These are phyloP conservation scores for Rhinophrynus dorsalis DNA, from an alignment of 2,797 vertebrate species.

Conservation along the genomic window DNA sequence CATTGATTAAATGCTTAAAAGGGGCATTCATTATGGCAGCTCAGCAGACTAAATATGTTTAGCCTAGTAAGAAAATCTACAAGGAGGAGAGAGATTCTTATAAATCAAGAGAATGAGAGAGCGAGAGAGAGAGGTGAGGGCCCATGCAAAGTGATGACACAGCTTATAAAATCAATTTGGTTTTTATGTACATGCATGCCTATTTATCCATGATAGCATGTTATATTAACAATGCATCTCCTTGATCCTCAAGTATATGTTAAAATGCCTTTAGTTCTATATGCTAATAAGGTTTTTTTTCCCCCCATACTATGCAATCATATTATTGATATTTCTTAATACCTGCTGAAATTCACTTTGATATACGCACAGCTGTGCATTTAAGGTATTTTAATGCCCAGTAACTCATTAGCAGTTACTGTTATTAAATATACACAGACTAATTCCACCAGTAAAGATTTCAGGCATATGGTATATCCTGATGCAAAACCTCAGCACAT, in stretches of 20 bases:
- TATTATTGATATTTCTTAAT: too few species aligned
- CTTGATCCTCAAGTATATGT: constrained; percentile 4
- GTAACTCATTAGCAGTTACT: too few species aligned
- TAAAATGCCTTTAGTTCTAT: constrained; percentile 12
- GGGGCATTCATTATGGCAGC: constrained; percentile 42
- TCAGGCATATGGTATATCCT: too few species aligned
- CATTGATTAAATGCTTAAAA: constrained; percentile 46
- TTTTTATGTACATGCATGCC: constrained; percentile 29
- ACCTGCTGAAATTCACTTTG: too few species aligned
- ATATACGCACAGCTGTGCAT: too few species aligned
- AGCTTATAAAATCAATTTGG: constrained; percentile 35
- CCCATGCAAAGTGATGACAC: constrained; percentile 31
- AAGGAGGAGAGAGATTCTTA: constrained; percentile 35
- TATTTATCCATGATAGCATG: constrained; percentile 53
- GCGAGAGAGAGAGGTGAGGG: constrained; percentile 2
- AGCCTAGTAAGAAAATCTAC: constrained; percentile 28
- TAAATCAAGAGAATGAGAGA: constrained; percentile 34
- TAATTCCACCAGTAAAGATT: too few species aligned
- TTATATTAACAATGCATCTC: constrained; percentile 10
- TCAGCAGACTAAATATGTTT: constrained; percentile 47
- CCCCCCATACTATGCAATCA: too few species aligned
- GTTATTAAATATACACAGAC: too few species aligned
- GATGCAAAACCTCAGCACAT: too few species aligned
- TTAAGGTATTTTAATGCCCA: too few species aligned
- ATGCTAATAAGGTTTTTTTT: too few species aligned